Conservation (phyloP, 2,888 invertebrate species). For the Drosophila vallismaia region DNA sequence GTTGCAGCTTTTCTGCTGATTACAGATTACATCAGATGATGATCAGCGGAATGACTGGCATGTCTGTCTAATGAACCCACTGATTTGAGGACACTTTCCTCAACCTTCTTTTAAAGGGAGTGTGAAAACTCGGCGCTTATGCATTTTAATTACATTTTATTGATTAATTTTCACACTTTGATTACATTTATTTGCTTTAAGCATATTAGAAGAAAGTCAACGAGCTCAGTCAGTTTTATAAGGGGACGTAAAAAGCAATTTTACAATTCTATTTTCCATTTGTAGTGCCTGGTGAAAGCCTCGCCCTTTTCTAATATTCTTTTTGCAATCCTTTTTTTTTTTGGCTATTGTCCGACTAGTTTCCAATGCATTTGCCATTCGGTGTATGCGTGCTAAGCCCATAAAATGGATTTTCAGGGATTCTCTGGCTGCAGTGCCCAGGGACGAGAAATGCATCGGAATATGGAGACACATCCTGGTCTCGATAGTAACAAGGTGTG, state of each 20-base stretch:
- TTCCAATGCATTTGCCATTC: slow-evolving; percentile 35
- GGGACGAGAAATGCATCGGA: background rate
- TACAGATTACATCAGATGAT: slow-evolving; percentile 58
- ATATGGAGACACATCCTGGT: background rate
- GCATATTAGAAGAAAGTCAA: slow-evolving; percentile 1
- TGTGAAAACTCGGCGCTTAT: background rate
- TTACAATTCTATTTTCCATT: slow-evolving; percentile 13
- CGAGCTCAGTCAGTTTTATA: background rate
- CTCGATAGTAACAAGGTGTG: background rate
- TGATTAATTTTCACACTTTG: slow-evolving; percentile 1
- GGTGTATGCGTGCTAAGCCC: slow-evolving; percentile 51
- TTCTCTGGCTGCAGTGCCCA: slow-evolving; percentile 13
- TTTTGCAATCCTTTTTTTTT: slow-evolving; percentile 43
- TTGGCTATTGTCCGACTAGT: slow-evolving; percentile 27
- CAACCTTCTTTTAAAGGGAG: background rate
- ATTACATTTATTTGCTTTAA: background rate
- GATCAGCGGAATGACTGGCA: slow-evolving; percentile 32
- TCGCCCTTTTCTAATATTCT: slow-evolving; percentile 10
- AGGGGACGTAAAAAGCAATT: background rate
- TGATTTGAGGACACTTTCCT: slow-evolving; percentile 1
- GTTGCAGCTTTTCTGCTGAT: slow-evolving; percentile 55
- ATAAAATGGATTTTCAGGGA: slow-evolving; percentile 31
- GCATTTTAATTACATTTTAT: slow-evolving; percentile 5
- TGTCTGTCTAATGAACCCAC: slow-evolving; percentile 34
- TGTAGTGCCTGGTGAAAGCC: slow-evolving; percentile 6